Conservation (phyloP, 2,888 invertebrate species). For the Cheilosia pagana region DNA sequence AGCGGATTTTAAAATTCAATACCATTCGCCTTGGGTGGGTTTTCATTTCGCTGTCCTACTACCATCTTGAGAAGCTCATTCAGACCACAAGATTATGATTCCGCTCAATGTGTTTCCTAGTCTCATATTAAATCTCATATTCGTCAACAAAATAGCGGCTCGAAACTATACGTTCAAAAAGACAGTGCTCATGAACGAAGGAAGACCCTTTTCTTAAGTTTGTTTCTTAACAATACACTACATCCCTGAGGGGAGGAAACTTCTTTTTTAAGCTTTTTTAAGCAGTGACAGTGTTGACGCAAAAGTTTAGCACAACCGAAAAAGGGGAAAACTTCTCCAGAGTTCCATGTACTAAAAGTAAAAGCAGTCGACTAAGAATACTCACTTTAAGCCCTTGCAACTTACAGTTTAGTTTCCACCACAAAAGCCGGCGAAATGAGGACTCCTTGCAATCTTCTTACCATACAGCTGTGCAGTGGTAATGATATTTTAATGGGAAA, state of each 20-base stretch:
- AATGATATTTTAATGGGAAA: conserved; percentile 50
- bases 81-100: not conserved
- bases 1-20: not conserved
- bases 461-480: conserved; percentile 11
- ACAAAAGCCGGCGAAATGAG: not conserved
- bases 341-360: conserved; percentile 11
- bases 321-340: conserved; percentile 3
- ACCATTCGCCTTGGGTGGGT: not conserved
- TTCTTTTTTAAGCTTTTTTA: not conserved
- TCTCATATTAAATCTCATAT: not conserved
- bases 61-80: not conserved
- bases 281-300: conserved; percentile 25
- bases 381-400: not conserved
- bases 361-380: conserved; percentile 6
- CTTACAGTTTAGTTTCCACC: not conserved
- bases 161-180: conserved; percentile 18
- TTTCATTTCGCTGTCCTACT: not conserved
- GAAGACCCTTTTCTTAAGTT: not conserved
- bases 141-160: conserved; percentile 34
- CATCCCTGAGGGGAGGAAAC: not conserved
- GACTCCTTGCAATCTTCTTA: conserved; percentile 8
- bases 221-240: not conserved
- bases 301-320: conserved; percentile 19
- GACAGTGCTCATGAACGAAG: conserved; percentile 5
- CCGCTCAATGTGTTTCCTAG: not conserved